phyloP scores from a whole-genome alignment of 2,888 invertebrate species.

The Himalopsyche kuldschensis region DNA sequence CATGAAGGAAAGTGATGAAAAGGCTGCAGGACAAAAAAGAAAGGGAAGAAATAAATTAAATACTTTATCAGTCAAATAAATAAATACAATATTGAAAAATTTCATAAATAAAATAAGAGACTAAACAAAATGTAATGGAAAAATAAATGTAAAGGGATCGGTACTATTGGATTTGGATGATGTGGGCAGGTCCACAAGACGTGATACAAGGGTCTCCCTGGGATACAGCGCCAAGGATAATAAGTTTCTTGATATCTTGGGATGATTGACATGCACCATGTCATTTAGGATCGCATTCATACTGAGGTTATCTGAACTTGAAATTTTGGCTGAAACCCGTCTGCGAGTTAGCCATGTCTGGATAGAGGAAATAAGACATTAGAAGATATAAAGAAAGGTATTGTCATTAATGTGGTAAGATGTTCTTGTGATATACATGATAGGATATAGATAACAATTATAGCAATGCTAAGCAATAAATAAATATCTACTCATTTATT shows the following conservation, averaged over 20 bases:
- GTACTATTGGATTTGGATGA: not conserved
- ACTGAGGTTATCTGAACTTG: not conserved
- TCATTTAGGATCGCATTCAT: conserved; percentile 13
- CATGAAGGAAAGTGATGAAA: not conserved
- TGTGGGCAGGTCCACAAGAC: not conserved
- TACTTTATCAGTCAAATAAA: too few relatives aligned
- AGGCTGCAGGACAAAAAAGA: not conserved
- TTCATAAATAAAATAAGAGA: too few relatives aligned
- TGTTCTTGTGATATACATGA: not conserved
- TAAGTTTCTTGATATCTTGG: conserved; percentile 18
- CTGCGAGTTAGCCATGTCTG: not conserved
- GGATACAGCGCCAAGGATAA: not conserved
- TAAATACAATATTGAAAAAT: too few relatives aligned
- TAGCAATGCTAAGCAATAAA: too few relatives aligned
- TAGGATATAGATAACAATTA: too few relatives aligned
- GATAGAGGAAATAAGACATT: not conserved
- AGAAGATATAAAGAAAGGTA: not conserved
- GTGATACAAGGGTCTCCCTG: not conserved
- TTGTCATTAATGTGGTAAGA: not conserved
- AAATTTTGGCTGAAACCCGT: not conserved
- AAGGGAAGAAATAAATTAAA: too few relatives aligned
- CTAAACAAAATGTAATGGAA: too few relatives aligned
- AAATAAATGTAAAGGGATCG: not conserved
- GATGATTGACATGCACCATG: not conserved
- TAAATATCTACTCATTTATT: not conserved